These are phyloP conservation scores for Tarsius wallacei DNA, from an alignment of 2,797 vertebrate species.

Conservation along the genomic window DNA sequence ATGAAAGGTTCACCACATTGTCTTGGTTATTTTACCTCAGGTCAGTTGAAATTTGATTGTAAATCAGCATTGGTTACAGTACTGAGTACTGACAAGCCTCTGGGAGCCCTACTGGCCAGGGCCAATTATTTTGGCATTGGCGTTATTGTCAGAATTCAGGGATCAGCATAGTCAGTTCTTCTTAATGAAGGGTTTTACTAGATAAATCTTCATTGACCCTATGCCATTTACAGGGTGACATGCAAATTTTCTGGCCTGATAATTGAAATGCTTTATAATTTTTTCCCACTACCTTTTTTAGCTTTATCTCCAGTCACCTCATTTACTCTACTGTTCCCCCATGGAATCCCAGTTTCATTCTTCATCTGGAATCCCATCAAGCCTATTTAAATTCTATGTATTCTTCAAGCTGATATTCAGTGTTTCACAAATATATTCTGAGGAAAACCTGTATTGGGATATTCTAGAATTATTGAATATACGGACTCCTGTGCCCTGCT, in stretches of 20 bases:
- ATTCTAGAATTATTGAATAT: constrained; percentile 24
- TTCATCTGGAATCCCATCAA: not conserved
- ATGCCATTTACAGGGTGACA: not conserved
- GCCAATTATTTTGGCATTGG: constrained; percentile 26
- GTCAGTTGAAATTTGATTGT: constrained; percentile 38
- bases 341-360: constrained; percentile 2
- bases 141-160: constrained; percentile 15
- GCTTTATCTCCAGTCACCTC: not conserved
- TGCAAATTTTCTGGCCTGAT: constrained; percentile 32
- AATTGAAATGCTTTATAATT: constrained; percentile 3
- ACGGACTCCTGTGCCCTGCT: not conserved
- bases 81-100: not conserved
- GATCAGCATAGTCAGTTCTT: not conserved
- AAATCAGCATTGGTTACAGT: not conserved
- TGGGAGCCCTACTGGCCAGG: not conserved
- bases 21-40: constrained; percentile 54
- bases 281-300: constrained; percentile 8
- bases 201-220: constrained; percentile 37
- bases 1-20: not conserved
- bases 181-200: not conserved
- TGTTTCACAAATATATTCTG: constrained; percentile 25
- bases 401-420: constrained; percentile 18
- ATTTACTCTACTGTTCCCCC: not conserved
- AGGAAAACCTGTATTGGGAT: not conserved
- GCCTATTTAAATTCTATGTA: constrained; percentile 14